Evolutionary conservation across 2,888 invertebrate species (phyloP), one percentile per base, ranked within the genome.

Genomic region (Archips crataeganus): DNA sequence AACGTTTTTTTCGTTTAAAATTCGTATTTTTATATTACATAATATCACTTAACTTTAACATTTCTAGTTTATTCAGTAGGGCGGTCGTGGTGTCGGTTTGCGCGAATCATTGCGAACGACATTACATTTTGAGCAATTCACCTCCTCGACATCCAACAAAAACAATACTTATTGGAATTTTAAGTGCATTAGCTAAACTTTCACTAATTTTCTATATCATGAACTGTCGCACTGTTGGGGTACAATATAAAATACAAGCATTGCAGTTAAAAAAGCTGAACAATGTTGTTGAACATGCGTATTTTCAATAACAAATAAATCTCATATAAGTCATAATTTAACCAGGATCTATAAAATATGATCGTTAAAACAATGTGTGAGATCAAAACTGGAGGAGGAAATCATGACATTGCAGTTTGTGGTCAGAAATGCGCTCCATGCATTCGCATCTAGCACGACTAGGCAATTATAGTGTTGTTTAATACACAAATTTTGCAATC

Each of bases 1-100:
- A 93, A 94, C 94, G 93, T 90, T 76, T 85, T 77, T 86, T 89
- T 93, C 90, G 91, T 94, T 90, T 94, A 94, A 94, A 94, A 94
- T 95, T 94, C 95, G 95, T 94, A 92, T 90, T 90, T 90, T 92
- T 93, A 93, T 93, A 88, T 92, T 91, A 93, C 89, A 92, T 92
- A 91, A 92, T 92, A 93, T 93, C 90, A 92, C 94, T 93, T 93
- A 94, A 89, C 75, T 84, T 88, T 92, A 91, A 91, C 86, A 86
- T 87, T 83, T 86, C 87, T 90, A 90, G 83, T 57, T 74, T 70
- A 74, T 70, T 91, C 86, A 91, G 87, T 92, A 90, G 85, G 85
- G 92, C 89, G 89, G 89, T 87, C 89, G 91, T 89, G 91, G 76
- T 82, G 77, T 80, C 81, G 71, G 76, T 78, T 80, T 80, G 77